Evolutionary conservation across 2,888 invertebrate species (phyloP), one percentile per base, ranked within the genome.

Genomic region (Cordilura impudica): DNA sequence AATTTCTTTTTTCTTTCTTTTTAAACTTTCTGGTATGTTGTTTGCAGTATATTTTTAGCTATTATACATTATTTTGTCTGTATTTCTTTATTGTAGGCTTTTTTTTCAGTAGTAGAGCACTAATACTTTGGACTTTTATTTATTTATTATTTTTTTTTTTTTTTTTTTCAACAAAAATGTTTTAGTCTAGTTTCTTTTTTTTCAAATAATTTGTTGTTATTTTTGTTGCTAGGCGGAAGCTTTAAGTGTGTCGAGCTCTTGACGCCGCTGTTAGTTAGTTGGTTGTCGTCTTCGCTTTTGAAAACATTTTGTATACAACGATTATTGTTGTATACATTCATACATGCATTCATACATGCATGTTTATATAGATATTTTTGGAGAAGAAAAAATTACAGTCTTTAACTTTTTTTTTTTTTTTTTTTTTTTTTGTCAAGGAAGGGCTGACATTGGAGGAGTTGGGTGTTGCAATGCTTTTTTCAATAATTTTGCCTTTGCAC

Each of bases 161-260:
- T 69, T 16, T 29, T 39, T 16, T 8, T 66, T 26, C 23, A 16
- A 4, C 31, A 51, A 2, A 26, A 47, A 39, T n/a, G 35, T 51
- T 51, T 43, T 60, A 39, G 35, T 12, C n/a, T 39, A 39, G 12
- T 39, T n/a, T 39, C n/a, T n/a, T 4, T 2, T 39, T 39, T 39
- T 39, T n/a, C 35, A 39, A 39, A 39, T 39, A 39, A 35, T 39
- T 21, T 29, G n/a, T 56, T 66, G 43, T 35, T 53, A 71, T 69
- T 76, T 81, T 79, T 81, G 84, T 84, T 83, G 82, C 84, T 82
- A 84, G 81, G 84, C 83, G 84, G 85, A 84, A 83, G 83, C 75
- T 80, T 79, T 81, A 80, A 78, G 70, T 81, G 67, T 81, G 81
- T 76, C 78, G 69, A 72, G 63, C 60, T 73, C 43, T 81, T 66